Evolutionary conservation across 2,888 invertebrate genomes (phyloP), one percentile per base, ranked within the genome.

Genomic region (Cancer borealis): DNA sequence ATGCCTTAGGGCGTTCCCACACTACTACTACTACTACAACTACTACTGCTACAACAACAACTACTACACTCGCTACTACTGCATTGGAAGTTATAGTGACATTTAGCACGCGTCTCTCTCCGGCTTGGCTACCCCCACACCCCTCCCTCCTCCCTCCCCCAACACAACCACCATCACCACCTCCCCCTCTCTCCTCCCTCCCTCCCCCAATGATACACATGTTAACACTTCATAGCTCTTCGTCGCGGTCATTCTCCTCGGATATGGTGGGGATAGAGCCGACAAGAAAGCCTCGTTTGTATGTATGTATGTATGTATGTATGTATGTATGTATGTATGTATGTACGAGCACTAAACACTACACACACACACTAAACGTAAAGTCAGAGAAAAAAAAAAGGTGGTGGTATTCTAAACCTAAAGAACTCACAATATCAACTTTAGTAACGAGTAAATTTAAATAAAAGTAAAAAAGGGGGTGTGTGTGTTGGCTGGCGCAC

Each of bases 181-280:
- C 14, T 0, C 39, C 84, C 0, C 39, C 84, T n/a, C 47, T 14
- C 21, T 4, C 12, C 10, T 47, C 30, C 47, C 49, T n/a, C 6
- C 47, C 10, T n/a, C 47, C 88, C n/a, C 49, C 46, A 88, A 88
- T 88, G 88, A 88, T 49, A 88, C 88, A 88, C 88, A 47, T 88
- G 88, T 88, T 88, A 88, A 88, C 88, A 88, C 26, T 46, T 88
- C 88, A 88, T 47, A 47, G 47, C 14, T 10, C n/a, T 49, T 88
- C 47, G 47, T 49, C 84, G 39, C 84, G 39, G 84, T 17, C 84
- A 39, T 84, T 84, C 84, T 84, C 84, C 30, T 39, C 39, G 39
- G 84, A 39, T n/a, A 84, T 30, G 84, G 39, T 84, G 39, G 1
- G 39, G 10, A 30, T 30, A 12, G 39, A 30, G 84, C 14, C 39